Evolutionary conservation across 2,113 vertebrate species (phyloP).

Genomic region (Tretioscincus oriximinensis): DNA sequence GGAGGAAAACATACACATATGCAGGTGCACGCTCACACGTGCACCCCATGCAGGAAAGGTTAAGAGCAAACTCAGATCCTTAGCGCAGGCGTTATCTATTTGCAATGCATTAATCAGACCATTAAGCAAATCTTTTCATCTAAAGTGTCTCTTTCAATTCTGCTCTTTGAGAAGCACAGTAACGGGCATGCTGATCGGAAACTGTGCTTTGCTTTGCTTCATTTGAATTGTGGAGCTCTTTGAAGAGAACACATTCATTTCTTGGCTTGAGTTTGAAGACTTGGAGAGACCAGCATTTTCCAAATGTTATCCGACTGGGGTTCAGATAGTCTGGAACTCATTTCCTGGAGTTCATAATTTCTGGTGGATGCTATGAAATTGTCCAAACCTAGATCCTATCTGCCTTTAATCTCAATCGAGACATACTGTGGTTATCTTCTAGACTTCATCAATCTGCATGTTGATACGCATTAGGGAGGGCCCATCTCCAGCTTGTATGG

Average conservation of each 20-base stretch:
- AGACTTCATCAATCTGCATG: no score
- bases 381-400: no score
- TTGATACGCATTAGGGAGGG: no score
- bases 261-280: no score
- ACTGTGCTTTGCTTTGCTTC: constrained; percentile 40
- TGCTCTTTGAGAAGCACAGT: constrained; percentile 67
- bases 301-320: no score
- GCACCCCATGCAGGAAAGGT: constrained; percentile 62
- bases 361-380: no score
- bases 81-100: constrained; percentile 66
- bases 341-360: no score
- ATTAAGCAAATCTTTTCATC: constrained; percentile 78
- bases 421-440: no score
- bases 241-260: not conserved
- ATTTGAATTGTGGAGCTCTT: constrained; percentile 31
- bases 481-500: no score
- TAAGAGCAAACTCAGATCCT: constrained; percentile 68
- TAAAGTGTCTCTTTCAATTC: constrained; percentile 76
- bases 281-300: no score
- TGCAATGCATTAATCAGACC: constrained; percentile 78
- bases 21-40: not conserved
- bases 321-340: no score
- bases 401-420: no score
- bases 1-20: constrained; percentile 14
- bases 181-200: constrained; percentile 55